Evolutionary conservation across 2,113 vertebrate species (phyloP), one percentile per base, ranked within the genome.

Genomic region (Nettapus auritus): DNA sequence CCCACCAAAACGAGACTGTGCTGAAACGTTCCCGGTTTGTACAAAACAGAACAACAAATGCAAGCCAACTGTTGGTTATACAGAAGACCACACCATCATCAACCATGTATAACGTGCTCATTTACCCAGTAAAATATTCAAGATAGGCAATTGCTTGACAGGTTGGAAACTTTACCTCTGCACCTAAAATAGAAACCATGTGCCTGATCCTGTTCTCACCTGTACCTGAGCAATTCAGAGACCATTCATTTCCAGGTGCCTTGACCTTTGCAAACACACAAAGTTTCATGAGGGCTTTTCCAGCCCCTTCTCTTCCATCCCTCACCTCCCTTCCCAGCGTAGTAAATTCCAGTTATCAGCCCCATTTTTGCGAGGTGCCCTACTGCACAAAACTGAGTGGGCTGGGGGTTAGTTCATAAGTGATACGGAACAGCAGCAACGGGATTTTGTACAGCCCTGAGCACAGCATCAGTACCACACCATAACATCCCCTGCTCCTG

Each of bases 141-240:
- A 92, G 77, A 79, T 50, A 78, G 0, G 57, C 83, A 82, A 82
- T 60, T 1, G 1, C 77, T 93, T 1, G 0, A 59, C 66, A 76
- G 82, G 52, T 59, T 42, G n/a, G 64, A 92, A 93, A 81, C 53
- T 55, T 4, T 42, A 78, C 56, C 42, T 68, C 69, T 7, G 11
- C 46, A 56, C 68, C 76, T 67, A 42, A 73, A 94, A 81, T 16
- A 90, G 83, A 82, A 84, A 36, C 79, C 69, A 52, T 66, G 28
- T 57, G 84, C 63, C 81, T 53, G 73, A 94, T 76, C 87, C 59
- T 95, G 70, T 87, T 71, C 81, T 86, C 74, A 53, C 68, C 75
- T 69, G 53, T 66, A 85, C 62, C 62, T 44, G 23, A 82, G 46
- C 66, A 92, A 64, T 76, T 84, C 66, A 89, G 48, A 90, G n/a